These are phyloP conservation scores for Periophthalmus modestus DNA, from an alignment of 2,113 vertebrate species.

Conservation along the genomic window DNA sequence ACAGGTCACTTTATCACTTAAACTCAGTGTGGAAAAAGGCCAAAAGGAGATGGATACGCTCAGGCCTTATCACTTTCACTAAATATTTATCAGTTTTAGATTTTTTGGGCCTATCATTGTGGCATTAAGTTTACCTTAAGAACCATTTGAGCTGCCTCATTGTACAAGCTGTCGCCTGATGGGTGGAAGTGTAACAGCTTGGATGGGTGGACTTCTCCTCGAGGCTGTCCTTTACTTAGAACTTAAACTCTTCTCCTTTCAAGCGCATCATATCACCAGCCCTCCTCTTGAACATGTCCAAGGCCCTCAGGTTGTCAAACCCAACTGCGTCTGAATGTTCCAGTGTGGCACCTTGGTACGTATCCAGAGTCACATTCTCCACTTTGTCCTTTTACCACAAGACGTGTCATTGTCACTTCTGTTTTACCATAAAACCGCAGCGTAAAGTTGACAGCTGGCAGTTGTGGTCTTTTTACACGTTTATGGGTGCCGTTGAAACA, in stretches of 20 bases:
- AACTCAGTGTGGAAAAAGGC: neutral
- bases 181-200: conserved; percentile 13
- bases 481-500: too few relatives aligned
- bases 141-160: neutral
- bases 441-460: neutral
- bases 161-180: neutral
- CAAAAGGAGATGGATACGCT: conserved; percentile 23
- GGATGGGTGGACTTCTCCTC: conserved; percentile 21
- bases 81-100: neutral
- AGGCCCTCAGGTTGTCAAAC: conserved; percentile 40
- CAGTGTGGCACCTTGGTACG: conserved; percentile 42
- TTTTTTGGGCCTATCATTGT: neutral
- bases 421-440: neutral
- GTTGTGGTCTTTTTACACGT: conserved; percentile 35
- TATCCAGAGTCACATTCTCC: neutral
- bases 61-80: conserved; percentile 50
- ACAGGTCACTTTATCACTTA: neutral
- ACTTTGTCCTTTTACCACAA: neutral
- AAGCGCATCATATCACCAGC: conserved; percentile 3
- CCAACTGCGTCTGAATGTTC: conserved; percentile 37
- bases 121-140: neutral
- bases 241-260: conserved; percentile 21
- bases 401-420: neutral
- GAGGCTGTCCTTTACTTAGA: conserved; percentile 23
- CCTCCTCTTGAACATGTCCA: conserved; percentile 21